These are phyloP conservation scores for Catagonus wagneri DNA, from an alignment of 2,113 vertebrate species.

Conservation along the genomic window DNA sequence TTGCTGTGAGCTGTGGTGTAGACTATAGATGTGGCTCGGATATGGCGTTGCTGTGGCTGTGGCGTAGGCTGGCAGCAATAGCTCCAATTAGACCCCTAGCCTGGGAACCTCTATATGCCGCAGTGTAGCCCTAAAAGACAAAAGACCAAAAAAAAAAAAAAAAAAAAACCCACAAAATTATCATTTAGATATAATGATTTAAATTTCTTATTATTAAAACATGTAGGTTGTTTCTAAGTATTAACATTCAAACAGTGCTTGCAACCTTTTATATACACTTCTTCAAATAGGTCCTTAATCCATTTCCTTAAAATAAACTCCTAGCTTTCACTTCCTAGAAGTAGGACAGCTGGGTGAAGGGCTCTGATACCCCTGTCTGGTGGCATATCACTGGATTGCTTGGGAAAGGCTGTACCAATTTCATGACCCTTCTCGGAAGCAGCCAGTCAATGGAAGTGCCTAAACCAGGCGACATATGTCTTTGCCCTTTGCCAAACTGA, in stretches of 20 bases:
- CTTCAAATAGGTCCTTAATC: not conserved
- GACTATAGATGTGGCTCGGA: too few relatives aligned
- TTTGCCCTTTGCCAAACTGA: not conserved
- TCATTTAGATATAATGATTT: not conserved
- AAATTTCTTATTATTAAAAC: conserved; percentile 1
- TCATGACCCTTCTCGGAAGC: not conserved
- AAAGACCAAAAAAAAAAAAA: too few relatives aligned
- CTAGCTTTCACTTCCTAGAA: conserved; percentile 40
- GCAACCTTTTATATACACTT: not conserved
- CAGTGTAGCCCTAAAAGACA: too few relatives aligned
- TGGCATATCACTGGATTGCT: not conserved
- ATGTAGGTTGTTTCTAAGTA: not conserved
- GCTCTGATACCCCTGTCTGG: not conserved
- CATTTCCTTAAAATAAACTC: conserved; percentile 26
- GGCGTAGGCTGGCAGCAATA: too few relatives aligned
- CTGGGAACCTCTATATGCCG: too few relatives aligned
- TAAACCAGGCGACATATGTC: not conserved
- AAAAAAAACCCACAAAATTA: not conserved
- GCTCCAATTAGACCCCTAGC: too few relatives aligned
- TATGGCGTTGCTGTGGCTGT: too few relatives aligned
- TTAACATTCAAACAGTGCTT: conserved; percentile 31
- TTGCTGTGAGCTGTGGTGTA: too few relatives aligned
- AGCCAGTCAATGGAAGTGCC: not conserved
- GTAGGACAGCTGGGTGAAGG: not conserved
- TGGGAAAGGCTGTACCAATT: not conserved